phyloP scores from a whole-genome alignment of 2,797 vertebrate species.

The Urosaurus nigricauda region DNA sequence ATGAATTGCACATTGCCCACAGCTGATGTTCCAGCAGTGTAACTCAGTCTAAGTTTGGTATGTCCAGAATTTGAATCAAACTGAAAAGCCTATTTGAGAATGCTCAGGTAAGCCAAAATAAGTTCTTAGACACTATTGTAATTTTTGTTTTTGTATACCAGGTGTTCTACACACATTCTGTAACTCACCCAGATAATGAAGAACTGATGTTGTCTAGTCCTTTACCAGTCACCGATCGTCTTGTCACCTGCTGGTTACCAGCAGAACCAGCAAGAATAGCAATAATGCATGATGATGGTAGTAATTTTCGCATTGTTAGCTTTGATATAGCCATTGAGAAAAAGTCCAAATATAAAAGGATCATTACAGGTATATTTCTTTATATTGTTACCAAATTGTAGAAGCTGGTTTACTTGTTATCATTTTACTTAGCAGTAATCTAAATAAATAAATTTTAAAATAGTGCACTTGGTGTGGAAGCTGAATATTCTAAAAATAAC shows the following conservation, averaged over 20 bases:
- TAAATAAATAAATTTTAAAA: not conserved
- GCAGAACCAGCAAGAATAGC: constrained; percentile 78
- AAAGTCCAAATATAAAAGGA: constrained; percentile 76
- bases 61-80: not conserved
- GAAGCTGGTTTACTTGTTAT: not conserved
- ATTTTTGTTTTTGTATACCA: constrained; percentile 43
- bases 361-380: constrained; percentile 70
- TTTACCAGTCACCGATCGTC: constrained; percentile 69
- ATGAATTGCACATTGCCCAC: too few relatives aligned
- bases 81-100: not conserved
- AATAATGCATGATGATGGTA: constrained; percentile 62
- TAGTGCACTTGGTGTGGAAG: not conserved
- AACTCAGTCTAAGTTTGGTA: not conserved
- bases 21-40: not conserved
- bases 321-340: constrained; percentile 75
- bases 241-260: constrained; percentile 80
- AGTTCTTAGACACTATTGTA: not conserved
- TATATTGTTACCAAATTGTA: not conserved
- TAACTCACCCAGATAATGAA: constrained; percentile 73
- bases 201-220: constrained; percentile 64
- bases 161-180: constrained; percentile 77
- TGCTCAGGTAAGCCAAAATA: not conserved
- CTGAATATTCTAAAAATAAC: not conserved
- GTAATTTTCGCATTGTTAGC: constrained; percentile 68
- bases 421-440: not conserved